These are phyloP conservation scores for Menidia menidia DNA, from an alignment of 2,797 vertebrate genomes.

Conservation along the genomic window DNA sequence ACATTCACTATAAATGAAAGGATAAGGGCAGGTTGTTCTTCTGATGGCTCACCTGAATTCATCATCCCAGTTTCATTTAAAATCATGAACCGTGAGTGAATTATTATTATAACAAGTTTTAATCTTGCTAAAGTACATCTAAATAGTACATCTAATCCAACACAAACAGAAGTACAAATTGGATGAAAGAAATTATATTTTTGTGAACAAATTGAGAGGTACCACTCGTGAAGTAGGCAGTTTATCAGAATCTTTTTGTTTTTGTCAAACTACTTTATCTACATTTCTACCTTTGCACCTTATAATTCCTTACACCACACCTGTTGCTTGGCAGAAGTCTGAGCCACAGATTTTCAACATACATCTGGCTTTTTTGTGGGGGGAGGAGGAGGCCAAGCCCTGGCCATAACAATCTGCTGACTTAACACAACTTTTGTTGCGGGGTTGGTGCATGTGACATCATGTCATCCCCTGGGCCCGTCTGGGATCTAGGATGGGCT, in stretches of 20 bases:
- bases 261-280: neutral
- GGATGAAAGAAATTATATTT: conserved; percentile 1
- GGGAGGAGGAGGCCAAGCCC: conserved; percentile 62
- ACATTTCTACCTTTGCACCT: neutral
- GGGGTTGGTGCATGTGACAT: conserved; percentile 75
- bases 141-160: neutral
- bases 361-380: conserved; percentile 63
- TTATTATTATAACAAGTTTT: conserved; percentile 7
- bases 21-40: conserved; percentile 5
- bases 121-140: too few relatives aligned
- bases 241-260: conserved; percentile 1
- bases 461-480: conserved; percentile 63
- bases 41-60: conserved; percentile 47
- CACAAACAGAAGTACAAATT: conserved; percentile 3
- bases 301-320: conserved; percentile 49
- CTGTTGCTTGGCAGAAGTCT: conserved; percentile 62
- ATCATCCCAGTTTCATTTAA: conserved; percentile 34
- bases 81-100: conserved; percentile 14
- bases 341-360: conserved; percentile 46
- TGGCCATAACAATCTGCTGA: conserved; percentile 76
- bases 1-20: conserved; percentile 46
- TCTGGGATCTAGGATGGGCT: conserved; percentile 75
- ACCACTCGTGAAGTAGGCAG: neutral
- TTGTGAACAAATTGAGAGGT: neutral
- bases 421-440: conserved; percentile 76